Evolutionary conservation across 2,797 vertebrate genomes (phyloP), one percentile per base, ranked within the genome.

Genomic region (Paratrypauchen microcephalus): DNA sequence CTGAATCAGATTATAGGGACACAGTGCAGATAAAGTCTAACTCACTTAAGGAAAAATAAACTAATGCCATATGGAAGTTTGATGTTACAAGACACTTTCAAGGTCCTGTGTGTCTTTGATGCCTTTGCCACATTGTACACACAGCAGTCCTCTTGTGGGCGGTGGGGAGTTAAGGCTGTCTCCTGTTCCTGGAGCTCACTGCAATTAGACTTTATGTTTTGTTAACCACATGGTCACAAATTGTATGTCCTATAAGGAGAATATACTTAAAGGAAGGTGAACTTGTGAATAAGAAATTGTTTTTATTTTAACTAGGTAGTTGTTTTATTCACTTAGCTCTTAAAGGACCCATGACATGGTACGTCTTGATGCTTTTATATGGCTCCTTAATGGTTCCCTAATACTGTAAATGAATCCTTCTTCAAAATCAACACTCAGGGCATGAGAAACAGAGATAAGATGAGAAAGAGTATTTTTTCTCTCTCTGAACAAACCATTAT

Each of bases 41-140:
- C 70, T 81, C 58, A 62, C 75, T 84, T 75, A 72, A 77, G 66
- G 52, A 48, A 36, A 77, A 83, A 80, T 48, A 82, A 86, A 88
- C 74, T n/a, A 73, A 76, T 73, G 69, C 81, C 86, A 86, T 56
- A 74, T 83, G 87, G 80, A 68, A 18, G 65, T 62, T 82, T 74
- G 64, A 52, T 76, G 75, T 81, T 64, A 79, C 74, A 56, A 70
- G 66, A 47, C 75, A 30, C 68, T 64, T 70, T 82, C 68, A 72
- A 69, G 69, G 68, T 23, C n/a, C 68, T 65, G 50, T 72, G 54
- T 71, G 41, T 62, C 72, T 81, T 78, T 84, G 76, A 86, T 86
- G 75, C 41, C 58, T 64, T 64, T n/a, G 30, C 78, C 80, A 78
- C 61, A 77, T 50, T 78, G 69, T 47, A 60, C 63, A 64, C 69